Percentiles rank a stretch among this genome's conserved stretches.
Conservation (phyloP, 2,113 vertebrate species). For the Charina bottae region DNA sequence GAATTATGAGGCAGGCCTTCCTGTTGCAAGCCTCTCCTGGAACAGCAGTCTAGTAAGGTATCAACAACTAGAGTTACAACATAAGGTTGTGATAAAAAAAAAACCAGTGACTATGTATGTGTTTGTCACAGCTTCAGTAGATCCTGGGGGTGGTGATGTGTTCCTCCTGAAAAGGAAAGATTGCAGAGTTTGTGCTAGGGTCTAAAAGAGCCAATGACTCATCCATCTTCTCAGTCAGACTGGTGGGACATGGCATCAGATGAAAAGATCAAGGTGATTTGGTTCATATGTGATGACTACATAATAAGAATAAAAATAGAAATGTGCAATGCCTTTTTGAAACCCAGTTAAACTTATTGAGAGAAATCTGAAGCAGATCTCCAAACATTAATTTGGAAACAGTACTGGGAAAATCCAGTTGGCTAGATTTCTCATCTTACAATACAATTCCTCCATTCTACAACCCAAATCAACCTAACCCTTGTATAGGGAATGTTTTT, state of each 20-base stretch:
- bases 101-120: neutral
- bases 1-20: neutral
- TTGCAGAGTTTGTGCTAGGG: neutral
- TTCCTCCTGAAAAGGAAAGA: neutral
- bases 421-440: no score
- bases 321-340: neutral
- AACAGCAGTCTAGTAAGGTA: neutral
- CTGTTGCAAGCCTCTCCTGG: neutral
- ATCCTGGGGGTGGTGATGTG: neutral
- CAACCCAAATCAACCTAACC: no score
- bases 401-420: no score
- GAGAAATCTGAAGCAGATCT: neutral
- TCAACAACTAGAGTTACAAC: no score
- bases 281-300: neutral
- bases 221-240: neutral
- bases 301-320: neutral
- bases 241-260: neutral
- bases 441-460: no score
- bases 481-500: no score
- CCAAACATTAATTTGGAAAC: neutral
- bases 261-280: neutral
- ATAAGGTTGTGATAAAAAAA: neutral
- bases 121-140: neutral
- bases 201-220: neutral
- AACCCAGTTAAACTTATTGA: neutral